Evolutionary conservation across 2,888 invertebrate species (phyloP).

Genomic region (Amblyjoppa proteus): DNA sequence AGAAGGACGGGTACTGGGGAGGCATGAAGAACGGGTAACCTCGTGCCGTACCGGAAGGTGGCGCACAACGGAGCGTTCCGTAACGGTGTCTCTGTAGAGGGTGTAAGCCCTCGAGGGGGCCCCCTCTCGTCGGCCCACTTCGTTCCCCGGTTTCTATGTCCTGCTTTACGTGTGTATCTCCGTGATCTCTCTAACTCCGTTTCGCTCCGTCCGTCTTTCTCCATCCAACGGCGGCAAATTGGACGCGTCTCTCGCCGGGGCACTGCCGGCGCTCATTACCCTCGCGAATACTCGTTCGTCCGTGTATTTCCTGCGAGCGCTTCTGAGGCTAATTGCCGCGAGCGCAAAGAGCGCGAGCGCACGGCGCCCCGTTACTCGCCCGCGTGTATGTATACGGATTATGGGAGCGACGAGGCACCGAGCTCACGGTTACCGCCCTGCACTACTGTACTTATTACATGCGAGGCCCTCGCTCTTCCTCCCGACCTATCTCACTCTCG

Average conservation of each 20-base stretch:
- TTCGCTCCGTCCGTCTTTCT: conserved; percentile 28
- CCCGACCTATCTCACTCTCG: background rate
- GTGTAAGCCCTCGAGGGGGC: conserved; percentile 69
- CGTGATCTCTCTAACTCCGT: conserved; percentile 51
- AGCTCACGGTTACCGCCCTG: conserved; percentile 53
- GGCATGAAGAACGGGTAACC: conserved; percentile 12
- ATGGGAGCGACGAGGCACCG: conserved; percentile 73
- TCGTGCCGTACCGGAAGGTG: conserved; percentile 71
- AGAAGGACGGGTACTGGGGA: conserved; percentile 3
- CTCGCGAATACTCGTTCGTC: conserved; percentile 76
- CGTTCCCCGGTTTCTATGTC: conserved; percentile 45
- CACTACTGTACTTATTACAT: conserved; percentile 47
- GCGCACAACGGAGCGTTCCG: conserved; percentile 68
- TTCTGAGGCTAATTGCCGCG: conserved; percentile 79
- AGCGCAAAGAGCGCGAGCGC: conserved; percentile 67
- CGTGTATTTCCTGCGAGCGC: conserved; percentile 76
- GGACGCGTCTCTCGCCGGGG: conserved; percentile 40
- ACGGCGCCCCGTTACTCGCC: conserved; percentile 76
- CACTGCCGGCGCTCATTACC: conserved; percentile 65
- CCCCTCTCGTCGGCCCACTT: conserved; percentile 45
- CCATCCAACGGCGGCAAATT: conserved; percentile 18
- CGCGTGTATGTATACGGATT: conserved; percentile 71
- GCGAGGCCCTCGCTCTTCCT: conserved; percentile 21
- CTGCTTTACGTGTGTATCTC: conserved; percentile 6
- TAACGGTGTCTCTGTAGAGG: conserved; percentile 75